These are phyloP conservation scores for Venustaconcha ellipsiformis DNA, from an alignment of 1,140 invertebrate genomes.

Conservation along the genomic window DNA sequence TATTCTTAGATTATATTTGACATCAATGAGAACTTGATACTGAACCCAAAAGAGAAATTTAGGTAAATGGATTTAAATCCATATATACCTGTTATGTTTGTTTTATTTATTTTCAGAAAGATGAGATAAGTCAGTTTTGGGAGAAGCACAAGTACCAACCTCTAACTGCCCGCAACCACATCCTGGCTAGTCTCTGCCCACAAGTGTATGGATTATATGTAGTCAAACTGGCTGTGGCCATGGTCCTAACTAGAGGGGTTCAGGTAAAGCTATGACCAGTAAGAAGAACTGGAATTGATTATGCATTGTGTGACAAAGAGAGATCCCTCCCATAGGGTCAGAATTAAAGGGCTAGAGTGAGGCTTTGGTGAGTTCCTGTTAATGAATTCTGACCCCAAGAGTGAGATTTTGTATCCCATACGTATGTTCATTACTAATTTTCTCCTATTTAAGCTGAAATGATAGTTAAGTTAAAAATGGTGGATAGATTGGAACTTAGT, in stretches of 20 bases:
- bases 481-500: too few relatives aligned
- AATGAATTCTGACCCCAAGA: too few relatives aligned
- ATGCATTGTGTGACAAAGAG: background rate
- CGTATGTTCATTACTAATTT: too few relatives aligned
- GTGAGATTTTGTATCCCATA: too few relatives aligned
- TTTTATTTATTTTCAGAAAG: conserved; percentile 65
- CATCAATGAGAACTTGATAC: too few relatives aligned
- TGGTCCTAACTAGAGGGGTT: conserved; percentile 81
- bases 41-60: too few relatives aligned
- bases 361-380: too few relatives aligned
- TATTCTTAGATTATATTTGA: too few relatives aligned
- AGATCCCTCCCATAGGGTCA: background rate
- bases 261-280: conserved; percentile 46
- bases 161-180: conserved; percentile 81
- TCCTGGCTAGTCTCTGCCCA: conserved; percentile 87
- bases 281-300: background rate
- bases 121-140: conserved; percentile 85
- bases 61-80: too few relatives aligned
- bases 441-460: too few relatives aligned
- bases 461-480: too few relatives aligned
- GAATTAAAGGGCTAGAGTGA: background rate
- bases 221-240: conserved; percentile 85
- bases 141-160: conserved; percentile 74
- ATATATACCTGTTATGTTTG: too few relatives aligned
- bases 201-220: conserved; percentile 89